Percentiles rank a stretch among this genome's conserved stretches.
Conservation (phyloP, 2,888 invertebrate genomes). For the Nomada ferruginata region DNA sequence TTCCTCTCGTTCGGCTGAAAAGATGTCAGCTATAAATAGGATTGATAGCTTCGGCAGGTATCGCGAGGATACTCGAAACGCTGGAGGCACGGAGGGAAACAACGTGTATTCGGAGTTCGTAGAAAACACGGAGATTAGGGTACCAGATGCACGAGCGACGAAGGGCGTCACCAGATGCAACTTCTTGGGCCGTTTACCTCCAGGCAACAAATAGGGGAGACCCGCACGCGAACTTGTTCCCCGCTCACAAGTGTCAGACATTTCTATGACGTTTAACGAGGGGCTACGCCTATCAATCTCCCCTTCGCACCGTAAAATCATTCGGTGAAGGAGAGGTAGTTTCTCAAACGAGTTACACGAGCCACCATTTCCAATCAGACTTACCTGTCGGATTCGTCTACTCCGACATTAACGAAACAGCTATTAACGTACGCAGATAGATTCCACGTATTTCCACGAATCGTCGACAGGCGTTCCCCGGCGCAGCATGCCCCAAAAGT, state of each 20-base stretch:
- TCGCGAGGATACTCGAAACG: neutral
- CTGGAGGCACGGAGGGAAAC: neutral
- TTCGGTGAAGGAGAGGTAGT: no score
- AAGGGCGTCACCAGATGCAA: constrained; percentile 47
- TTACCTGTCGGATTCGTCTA: no score
- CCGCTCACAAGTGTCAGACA: neutral
- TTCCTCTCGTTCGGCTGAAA: no score
- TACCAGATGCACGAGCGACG: constrained; percentile 26
- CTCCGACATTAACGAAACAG: neutral
- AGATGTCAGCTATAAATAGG: no score
- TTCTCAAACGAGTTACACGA: no score
- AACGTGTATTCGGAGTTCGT: constrained; percentile 6
- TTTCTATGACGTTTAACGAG: constrained; percentile 1
- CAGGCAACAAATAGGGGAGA: constrained; percentile 18
- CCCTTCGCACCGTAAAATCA: no score
- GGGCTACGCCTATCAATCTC: no score
- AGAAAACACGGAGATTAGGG: neutral
- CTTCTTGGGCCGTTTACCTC: constrained; percentile 27
- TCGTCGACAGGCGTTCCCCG: neutral
- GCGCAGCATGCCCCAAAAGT: neutral
- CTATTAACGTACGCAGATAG: neutral
- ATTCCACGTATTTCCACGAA: neutral
- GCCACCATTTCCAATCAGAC: no score
- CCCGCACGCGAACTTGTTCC: constrained; percentile 8
- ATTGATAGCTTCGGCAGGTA: neutral